These are phyloP conservation scores for Gymnoscopelus microlampas DNA, from an alignment of 2,797 vertebrate genomes.

Conservation along the genomic window DNA sequence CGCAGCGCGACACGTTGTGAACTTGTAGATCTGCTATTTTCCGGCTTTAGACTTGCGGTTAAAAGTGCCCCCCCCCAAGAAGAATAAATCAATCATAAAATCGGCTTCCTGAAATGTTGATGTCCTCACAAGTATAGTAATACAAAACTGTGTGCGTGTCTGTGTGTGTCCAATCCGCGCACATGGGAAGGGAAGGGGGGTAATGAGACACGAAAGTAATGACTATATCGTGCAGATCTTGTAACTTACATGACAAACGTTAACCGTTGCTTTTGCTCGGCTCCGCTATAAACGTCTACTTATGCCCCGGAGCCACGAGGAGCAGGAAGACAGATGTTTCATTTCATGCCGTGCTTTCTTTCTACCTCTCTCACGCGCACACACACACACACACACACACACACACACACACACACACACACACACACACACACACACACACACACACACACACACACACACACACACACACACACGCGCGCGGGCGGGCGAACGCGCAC, in stretches of 20 bases:
- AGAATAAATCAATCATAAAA: too few relatives aligned
- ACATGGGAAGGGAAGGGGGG: slow-evolving; percentile 46
- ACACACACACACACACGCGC: slow-evolving; percentile 4
- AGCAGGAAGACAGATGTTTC: slow-evolving; percentile 77
- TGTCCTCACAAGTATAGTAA: too few relatives aligned
- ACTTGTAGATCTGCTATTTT: too few relatives aligned
- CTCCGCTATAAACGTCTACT: slow-evolving; percentile 74
- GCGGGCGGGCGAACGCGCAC: slow-evolving; percentile 1
- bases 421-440: too few relatives aligned
- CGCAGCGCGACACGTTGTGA: too few relatives aligned
- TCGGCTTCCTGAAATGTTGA: too few relatives aligned
- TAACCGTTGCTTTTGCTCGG: slow-evolving; percentile 66
- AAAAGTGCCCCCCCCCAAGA: too few relatives aligned
- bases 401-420: not conserved
- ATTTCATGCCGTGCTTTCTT: slow-evolving; percentile 71
- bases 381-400: slow-evolving; percentile 24
- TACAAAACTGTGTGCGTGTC: too few relatives aligned
- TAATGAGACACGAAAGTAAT: slow-evolving; percentile 66
- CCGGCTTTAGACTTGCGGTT: too few relatives aligned
- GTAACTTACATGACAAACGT: slow-evolving; percentile 79
- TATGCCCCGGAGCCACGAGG: slow-evolving; percentile 64
- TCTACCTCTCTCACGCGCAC: slow-evolving; percentile 47
- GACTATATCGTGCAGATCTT: slow-evolving; percentile 68
- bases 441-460: not conserved
- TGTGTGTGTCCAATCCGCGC: too few relatives aligned